Conservation (phyloP, 2,888 invertebrate species). For the Gastracanthus pulcherrimus region DNA sequence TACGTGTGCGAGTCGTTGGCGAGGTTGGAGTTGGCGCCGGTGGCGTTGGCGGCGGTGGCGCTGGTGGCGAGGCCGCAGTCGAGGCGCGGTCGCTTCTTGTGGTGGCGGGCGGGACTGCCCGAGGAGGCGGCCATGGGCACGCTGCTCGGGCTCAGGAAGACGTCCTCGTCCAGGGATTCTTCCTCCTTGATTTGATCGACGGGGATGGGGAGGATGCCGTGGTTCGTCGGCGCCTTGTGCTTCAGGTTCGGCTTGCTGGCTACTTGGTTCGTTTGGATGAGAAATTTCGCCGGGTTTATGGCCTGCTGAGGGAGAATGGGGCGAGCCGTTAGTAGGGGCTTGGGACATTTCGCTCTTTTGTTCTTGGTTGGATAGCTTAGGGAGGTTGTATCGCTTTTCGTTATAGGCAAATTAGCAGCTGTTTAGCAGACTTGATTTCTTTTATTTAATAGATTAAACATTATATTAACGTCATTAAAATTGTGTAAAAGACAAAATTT, state of each 20-base stretch:
- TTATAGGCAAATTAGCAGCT: too few relatives aligned
- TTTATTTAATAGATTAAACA: too few relatives aligned
- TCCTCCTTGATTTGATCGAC: slow-evolving; percentile 81
- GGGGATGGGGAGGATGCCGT: slow-evolving; percentile 65
- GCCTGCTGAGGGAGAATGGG: slow-evolving; percentile 69
- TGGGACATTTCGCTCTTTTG: too few relatives aligned
- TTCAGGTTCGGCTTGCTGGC: slow-evolving; percentile 65
- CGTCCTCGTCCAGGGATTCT: slow-evolving; percentile 83
- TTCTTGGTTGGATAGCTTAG: too few relatives aligned
- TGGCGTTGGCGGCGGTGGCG: slow-evolving; percentile 61
- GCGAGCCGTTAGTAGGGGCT: too few relatives aligned
- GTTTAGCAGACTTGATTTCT: too few relatives aligned
- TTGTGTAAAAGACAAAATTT: too few relatives aligned
- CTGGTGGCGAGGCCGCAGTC: slow-evolving; percentile 79
- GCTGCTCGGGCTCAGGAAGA: slow-evolving; percentile 88
- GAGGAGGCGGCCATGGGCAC: slow-evolving; percentile 79
- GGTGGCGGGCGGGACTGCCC: slow-evolving; percentile 82
- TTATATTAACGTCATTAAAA: too few relatives aligned
- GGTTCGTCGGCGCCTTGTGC: slow-evolving; percentile 65
- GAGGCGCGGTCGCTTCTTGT: slow-evolving; percentile 83
- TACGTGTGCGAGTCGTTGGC: slow-evolving; percentile 67
- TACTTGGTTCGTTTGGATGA: slow-evolving; percentile 71
- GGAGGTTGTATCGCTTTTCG: too few relatives aligned
- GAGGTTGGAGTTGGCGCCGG: background rate
- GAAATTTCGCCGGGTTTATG: slow-evolving; percentile 74